Base-by-base conservation (phyloP, 2,797 vertebrate genomes). In the Phylloscopus collybita region DNA sequence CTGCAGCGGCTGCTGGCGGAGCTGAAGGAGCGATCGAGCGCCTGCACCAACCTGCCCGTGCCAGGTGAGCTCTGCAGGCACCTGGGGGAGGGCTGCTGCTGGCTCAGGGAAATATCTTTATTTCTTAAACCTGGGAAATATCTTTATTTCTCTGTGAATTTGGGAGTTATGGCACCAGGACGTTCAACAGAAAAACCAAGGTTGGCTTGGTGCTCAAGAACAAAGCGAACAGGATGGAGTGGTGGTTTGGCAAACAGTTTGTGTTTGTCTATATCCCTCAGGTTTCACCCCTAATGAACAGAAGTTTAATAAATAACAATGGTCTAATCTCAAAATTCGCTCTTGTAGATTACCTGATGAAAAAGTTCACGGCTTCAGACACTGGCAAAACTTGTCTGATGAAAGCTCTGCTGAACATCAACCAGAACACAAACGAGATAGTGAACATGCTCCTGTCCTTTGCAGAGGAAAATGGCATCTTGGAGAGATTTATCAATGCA, bases 321-420 rank as follows among this genome's bases (percentile, higher is more conserved):
- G 20, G n/a, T 75, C 34, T 80, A 14, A 79, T 80, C 38, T 86
- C 40, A 44, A 54, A 80, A 87, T 82, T 89, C 50, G 23, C 44
- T 75, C 86, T 88, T 80, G 22, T 73, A 98, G 98, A 98, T 90
- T 98, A 98, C 78, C 97, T 98, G 89, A 98, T 98, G 98, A 97
- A 98, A 92, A 98, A 98, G 84, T 95, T 98, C 96, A 98, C 98
- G 0, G 96, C 97, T 85, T 95, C 91, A 4, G 98, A 98, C 91
- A 98, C 98, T 0, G 98, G 98, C 30, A 98, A 98, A 95, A 98
- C 98, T 16, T 98, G 98, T 88, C 90, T 98, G 82, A 98, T 98
- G 98, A 98, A 98, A 93, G 98, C 98, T 50, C 95, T 98, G 91
- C 83, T 98, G 73, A 98, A 98, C 91, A 98, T 98, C 86, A 98